These are phyloP conservation scores for Psilopsiagon aymara DNA, from an alignment of 2,113 vertebrate genomes.

Conservation along the genomic window DNA sequence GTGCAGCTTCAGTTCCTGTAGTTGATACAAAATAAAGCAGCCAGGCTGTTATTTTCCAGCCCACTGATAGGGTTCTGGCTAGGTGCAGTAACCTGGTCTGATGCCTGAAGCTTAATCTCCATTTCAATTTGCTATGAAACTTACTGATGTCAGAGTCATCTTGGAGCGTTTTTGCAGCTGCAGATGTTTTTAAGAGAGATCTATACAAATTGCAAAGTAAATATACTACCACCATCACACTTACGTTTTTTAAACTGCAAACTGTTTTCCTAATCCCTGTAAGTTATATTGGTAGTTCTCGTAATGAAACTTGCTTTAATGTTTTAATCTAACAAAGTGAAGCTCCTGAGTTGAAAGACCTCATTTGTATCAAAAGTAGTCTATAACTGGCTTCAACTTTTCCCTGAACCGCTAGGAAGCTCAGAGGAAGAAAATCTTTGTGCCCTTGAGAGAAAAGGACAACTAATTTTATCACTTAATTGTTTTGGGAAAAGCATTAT, in stretches of 20 bases:
- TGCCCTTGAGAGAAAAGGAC: slow-evolving; percentile 29
- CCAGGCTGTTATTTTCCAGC: neutral
- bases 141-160: neutral
- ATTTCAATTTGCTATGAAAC: neutral
- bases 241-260: neutral
- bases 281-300: neutral
- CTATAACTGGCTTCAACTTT: neutral
- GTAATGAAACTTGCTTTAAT: neutral
- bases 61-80: neutral
- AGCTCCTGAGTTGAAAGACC: neutral
- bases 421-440: neutral
- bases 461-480: slow-evolving; percentile 29
- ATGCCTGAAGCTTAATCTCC: neutral
- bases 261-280: neutral
- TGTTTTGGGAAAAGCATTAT: slow-evolving; percentile 25
- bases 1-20: neutral
- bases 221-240: neutral
- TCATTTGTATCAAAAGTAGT: neutral
- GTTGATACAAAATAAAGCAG: neutral
- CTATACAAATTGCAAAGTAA: neutral
- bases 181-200: neutral
- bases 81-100: neutral
- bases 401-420: neutral
- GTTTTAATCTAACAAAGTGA: neutral
- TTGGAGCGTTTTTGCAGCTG: neutral